Base-by-base conservation (phyloP, 2,797 vertebrate species). In the Phoeniculus purpureus region DNA sequence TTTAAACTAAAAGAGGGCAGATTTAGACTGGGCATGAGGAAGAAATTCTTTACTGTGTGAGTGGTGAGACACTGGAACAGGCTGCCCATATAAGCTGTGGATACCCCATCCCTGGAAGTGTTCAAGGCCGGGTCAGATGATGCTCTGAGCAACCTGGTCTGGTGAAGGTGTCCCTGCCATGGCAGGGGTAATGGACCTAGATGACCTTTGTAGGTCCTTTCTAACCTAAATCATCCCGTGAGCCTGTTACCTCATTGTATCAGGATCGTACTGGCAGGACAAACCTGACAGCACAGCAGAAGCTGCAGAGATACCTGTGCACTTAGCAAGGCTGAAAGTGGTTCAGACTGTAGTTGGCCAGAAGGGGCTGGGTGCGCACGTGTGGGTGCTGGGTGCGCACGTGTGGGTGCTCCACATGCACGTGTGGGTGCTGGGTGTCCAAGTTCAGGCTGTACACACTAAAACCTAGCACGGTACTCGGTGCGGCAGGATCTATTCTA, bases 401-500 rank as follows among this genome's bases (percentile, higher is more conserved):
- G 12, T 5, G 16, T 80, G 43, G 56, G 43, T 87, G 72, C 74
- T n/a, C n/a, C n/a, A n/a, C n/a, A n/a, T n/a, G 60, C 29, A 21
- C 37, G 12, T 5, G 16, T 43, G 43, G 43, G 45, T 47, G 45
- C 70, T 71, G 26, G 21, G 47, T 52, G 74, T 45, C 82, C 52
- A 70, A 75, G 60, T 60, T 91, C 71, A 91, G 64, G 70, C 15
- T 29, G 48, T 27, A 73, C 89, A 89, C 67, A 70, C 92, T 92
- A 95, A 90, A 87, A 88, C 81, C 89, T 95, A 94, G 50, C 58
- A 40, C 37, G 72, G 75, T 73, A 80, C 84, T 66, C 56, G 70
- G 65, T 7, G 51, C 90, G 93, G 73, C 65, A 32, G 58, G 61
- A 91, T 67, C 96, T 97, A 96, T 34, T 90, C 96, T 96, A 97